These are phyloP conservation scores for Caenorhabditis remanei DNA, from an alignment of 1,140 invertebrate species.

Conservation along the genomic window DNA sequence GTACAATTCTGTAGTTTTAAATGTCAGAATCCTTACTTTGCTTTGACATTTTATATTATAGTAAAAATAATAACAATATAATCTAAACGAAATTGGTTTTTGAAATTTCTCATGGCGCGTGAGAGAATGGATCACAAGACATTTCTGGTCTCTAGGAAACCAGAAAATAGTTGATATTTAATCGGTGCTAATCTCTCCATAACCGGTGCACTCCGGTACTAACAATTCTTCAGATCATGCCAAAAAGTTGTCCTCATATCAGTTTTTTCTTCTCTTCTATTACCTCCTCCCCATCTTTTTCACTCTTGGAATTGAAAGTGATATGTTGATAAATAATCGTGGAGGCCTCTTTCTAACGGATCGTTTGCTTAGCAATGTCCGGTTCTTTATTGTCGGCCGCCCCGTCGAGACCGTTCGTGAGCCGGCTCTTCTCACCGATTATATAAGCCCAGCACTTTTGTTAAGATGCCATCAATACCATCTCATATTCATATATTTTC, in stretches of 20 bases:
- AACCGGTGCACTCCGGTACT: slow-evolving; percentile 47
- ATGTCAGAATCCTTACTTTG: neutral
- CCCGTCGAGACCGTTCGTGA: slow-evolving; percentile 51
- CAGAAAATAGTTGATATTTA: slow-evolving; percentile 41
- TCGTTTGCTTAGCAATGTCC: slow-evolving; percentile 48
- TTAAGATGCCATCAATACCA: slow-evolving; percentile 29
- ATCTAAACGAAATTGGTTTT: neutral
- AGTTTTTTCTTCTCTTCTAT: slow-evolving; percentile 1
- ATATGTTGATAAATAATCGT: slow-evolving; percentile 48
- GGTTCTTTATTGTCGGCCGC: slow-evolving; percentile 49
- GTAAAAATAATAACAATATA: neutral
- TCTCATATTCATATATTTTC: slow-evolving; percentile 15
- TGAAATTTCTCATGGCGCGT: neutral
- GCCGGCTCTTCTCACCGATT: slow-evolving; percentile 59
- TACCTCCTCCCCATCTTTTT: neutral
- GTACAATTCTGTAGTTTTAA: no score
- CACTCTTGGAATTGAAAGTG: neutral
- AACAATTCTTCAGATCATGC: neutral
- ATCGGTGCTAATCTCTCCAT: neutral
- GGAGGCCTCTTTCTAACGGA: slow-evolving; percentile 27
- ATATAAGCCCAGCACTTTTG: slow-evolving; percentile 29
- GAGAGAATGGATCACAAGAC: neutral
- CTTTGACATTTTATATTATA: neutral
- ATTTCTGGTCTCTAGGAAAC: slow-evolving; percentile 41
- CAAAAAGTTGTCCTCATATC: slow-evolving; percentile 48